phyloP scores from a whole-genome alignment of 2,113 vertebrate species.

The Corapipo altera region DNA sequence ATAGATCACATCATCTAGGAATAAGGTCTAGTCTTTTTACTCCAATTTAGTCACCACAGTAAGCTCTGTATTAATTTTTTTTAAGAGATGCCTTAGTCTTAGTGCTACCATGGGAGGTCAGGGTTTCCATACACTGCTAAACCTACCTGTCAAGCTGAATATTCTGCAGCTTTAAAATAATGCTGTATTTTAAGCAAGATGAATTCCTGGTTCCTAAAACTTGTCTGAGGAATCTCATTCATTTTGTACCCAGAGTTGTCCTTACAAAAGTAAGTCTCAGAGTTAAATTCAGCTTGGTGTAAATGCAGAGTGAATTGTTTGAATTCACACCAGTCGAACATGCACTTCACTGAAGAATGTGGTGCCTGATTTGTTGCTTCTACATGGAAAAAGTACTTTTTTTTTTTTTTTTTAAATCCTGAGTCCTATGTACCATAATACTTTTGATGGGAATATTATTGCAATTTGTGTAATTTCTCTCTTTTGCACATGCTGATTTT shows the following conservation, averaged over 20 bases:
- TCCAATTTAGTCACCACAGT: neutral
- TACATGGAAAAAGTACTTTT: neutral
- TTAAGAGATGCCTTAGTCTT: neutral
- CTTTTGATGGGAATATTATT: neutral
- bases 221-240: slow-evolving; percentile 39
- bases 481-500: slow-evolving; percentile 1
- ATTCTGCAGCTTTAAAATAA: slow-evolving; percentile 33
- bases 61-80: neutral
- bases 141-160: slow-evolving; percentile 35
- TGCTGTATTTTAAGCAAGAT: slow-evolving; percentile 57
- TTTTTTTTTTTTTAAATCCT: neutral
- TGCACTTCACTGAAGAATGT: neutral
- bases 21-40: neutral
- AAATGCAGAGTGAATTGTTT: neutral
- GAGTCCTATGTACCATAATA: neutral
- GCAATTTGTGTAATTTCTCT: slow-evolving; percentile 11
- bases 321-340: neutral
- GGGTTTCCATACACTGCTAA: neutral
- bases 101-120: neutral
- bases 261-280: neutral
- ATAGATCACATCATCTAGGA: neutral
- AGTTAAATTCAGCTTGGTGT: neutral
- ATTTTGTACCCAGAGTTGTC: neutral
- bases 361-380: neutral
- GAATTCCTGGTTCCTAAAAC: slow-evolving; percentile 39